Evolutionary conservation across 2,113 vertebrate species (phyloP).

Genomic region (Falco punctatus): DNA sequence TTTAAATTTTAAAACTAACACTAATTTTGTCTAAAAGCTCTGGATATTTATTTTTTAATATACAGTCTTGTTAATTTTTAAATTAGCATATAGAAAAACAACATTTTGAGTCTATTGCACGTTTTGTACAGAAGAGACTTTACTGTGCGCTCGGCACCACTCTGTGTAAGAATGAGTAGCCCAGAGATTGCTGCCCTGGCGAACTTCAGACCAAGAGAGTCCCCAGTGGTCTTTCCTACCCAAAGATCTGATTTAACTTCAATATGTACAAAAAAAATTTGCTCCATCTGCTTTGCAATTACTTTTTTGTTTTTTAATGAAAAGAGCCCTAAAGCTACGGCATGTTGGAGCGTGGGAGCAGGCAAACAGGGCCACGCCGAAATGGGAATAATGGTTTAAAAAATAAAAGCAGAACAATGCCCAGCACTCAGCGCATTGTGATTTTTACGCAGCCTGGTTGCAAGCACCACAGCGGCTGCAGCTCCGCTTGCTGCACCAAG

Average conservation of each 20-base stretch:
- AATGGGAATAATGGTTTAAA: neutral
- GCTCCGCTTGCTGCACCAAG: neutral
- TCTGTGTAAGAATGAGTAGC: neutral
- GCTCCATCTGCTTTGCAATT: neutral
- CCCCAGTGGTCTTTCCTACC: neutral
- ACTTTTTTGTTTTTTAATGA: neutral
- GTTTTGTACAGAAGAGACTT: neutral
- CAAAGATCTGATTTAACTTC: neutral
- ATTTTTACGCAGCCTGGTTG: neutral
- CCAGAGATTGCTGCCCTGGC: neutral
- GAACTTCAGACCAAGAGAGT: neutral
- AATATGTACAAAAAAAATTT: neutral
- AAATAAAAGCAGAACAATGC: neutral
- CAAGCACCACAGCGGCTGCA: neutral
- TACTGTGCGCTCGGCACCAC: neutral
- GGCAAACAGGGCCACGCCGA: rapidly evolving
- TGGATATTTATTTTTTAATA: neutral
- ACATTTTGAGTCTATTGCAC: neutral
- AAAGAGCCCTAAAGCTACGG: neutral
- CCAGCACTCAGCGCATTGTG: rapidly evolving
- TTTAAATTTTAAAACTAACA: neutral
- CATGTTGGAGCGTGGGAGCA: neutral
- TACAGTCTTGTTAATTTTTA: neutral
- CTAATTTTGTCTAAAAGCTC: neutral
- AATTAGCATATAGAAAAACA: neutral